These are phyloP conservation scores for Drosophila hamatofila DNA, from an alignment of 2,888 invertebrate genomes.

Conservation along the genomic window DNA sequence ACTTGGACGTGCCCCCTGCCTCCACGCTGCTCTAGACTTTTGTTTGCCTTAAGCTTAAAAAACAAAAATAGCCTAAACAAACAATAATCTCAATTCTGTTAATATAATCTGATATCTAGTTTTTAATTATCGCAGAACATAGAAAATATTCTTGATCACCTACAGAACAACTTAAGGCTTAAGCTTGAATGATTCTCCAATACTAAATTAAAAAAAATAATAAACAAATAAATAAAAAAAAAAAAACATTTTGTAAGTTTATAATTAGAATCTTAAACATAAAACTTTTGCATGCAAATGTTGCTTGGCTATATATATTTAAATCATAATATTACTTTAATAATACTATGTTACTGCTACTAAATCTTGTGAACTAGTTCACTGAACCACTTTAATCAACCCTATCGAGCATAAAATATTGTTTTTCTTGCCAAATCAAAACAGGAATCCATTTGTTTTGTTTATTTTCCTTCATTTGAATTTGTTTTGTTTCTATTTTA, in stretches of 20 bases:
- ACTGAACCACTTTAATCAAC: not conserved
- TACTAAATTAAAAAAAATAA: not conserved
- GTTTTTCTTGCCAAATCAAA: not conserved
- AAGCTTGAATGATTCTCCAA: not conserved
- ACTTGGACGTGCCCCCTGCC: conserved; percentile 14
- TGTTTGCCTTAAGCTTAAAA: not conserved
- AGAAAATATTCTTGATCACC: conserved; percentile 2
- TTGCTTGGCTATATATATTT: too few relatives aligned
- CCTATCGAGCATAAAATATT: not conserved
- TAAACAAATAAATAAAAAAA: not conserved
- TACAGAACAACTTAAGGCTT: not conserved
- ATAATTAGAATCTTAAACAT: not conserved
- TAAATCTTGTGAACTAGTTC: not conserved
- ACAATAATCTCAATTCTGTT: not conserved
- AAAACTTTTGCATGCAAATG: too few relatives aligned
- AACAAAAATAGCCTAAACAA: conserved; percentile 8
- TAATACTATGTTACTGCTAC: not conserved
- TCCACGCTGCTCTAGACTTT: not conserved
- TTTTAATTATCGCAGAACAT: conserved; percentile 6
- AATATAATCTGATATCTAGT: conserved; percentile 16
- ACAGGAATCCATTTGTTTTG: not conserved
- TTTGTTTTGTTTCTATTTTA: not conserved
- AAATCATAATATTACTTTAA: too few relatives aligned
- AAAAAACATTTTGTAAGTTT: not conserved
- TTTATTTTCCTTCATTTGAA: not conserved